A percentile compares a stretch with the other conserved stretches of the same genome.
These are phyloP conservation scores for Zoanthus sociatus DNA, from an alignment of 92 coral and sea anemone species.

Conservation along the genomic window DNA sequence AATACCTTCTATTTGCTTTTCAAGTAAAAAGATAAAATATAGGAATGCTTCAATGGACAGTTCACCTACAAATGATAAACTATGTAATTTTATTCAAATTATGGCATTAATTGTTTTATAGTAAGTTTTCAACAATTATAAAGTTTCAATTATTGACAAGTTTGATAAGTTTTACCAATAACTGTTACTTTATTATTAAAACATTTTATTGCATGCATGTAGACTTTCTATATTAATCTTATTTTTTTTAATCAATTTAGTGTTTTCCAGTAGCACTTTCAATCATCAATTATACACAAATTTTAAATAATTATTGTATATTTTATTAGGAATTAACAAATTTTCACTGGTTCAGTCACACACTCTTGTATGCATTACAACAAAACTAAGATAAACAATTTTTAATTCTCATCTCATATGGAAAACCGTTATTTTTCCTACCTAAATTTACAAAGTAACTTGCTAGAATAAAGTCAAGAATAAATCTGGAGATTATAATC, in stretches of 20 bases:
- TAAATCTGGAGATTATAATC: background rate
- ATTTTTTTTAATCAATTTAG: background rate
- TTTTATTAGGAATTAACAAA: background rate
- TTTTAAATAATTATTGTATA: background rate
- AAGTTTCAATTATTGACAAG: background rate
- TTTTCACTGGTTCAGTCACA: background rate
- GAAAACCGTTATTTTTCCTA: background rate
- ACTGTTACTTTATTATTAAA: background rate
- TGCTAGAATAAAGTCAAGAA: conserved; percentile 8
- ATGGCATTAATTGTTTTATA: background rate
- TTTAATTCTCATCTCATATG: background rate
- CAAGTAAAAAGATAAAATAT: background rate
- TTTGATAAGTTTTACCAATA: background rate
- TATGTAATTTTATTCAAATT: conserved; percentile 1
- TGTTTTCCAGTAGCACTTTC: conserved; percentile 11
- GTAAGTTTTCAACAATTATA: background rate
- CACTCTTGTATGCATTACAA: background rate
- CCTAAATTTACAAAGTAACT: background rate
- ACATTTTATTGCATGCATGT: background rate
- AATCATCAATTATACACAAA: conserved; percentile 2
- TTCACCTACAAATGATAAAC: background rate
- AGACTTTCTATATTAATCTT: background rate
- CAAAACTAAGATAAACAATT: background rate
- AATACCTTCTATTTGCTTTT: background rate
- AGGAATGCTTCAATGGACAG: conserved; percentile 1